Base-by-base conservation (phyloP, 2,113 vertebrate genomes). In the Ctenodactylus gundi region DNA sequence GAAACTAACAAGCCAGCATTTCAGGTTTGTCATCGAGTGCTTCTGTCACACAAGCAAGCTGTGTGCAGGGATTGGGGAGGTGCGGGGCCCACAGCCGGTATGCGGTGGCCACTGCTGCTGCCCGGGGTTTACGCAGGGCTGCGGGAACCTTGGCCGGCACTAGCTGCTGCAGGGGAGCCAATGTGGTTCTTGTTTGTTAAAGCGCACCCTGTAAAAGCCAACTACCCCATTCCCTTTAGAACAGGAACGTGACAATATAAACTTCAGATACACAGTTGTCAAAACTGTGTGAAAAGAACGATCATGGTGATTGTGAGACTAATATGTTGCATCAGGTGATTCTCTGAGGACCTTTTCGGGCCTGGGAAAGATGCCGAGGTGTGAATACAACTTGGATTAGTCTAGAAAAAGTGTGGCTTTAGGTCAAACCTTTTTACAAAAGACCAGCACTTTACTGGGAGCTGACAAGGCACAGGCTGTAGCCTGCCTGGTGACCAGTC, bases 71-170 rank as follows among this genome's bases (percentile, higher is more conserved):
- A 14, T 13, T 7, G 20, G 7, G 8, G 62, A 4, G 0, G 51
- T 0, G 2, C 3, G 0, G 0, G 27, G 55, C 44, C 84, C 25
- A 29, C 0, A n/a, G 58, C 25, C 0, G 4, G 11, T 0, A 55
- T 3, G 6, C 18, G 10, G 75, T 1, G 1, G 39, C 1, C n/a
- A 11, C 13, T 15, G 4, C 36, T 0, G 4, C 0, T 2, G 34
- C 64, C 13, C 1, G 1, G 9, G 0, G 2, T 12, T 46, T 4
- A 4, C 1, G 0, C 1, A 5, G 53, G 4, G 55, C 39, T 2
- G 34, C 0, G 7, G 81, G n/a, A n/a, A n/a, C 46, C 41, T 1
- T 3, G 13, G 44, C 1, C 0, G 41, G 34, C 6, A 9, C 21
- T 1, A 29, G 67, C n/a, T 7, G 60, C 67, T 49, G 25, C 4